Percentiles rank a stretch among this genome's conserved stretches.
phyloP scores from a whole-genome alignment of 2,888 invertebrate genomes.

The Sisyra terminalis region DNA sequence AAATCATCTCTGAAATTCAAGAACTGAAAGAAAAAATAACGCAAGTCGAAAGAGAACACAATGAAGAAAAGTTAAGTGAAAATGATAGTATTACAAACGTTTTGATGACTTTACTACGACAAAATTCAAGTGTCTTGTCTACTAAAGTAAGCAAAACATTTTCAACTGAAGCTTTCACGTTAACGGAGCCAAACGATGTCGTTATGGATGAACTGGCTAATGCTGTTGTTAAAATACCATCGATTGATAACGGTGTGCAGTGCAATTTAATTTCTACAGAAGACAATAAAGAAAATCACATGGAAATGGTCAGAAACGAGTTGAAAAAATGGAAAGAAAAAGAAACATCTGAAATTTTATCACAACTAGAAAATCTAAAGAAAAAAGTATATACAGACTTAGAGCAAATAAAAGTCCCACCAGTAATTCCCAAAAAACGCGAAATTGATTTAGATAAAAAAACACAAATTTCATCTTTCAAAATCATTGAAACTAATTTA shows the following conservation, averaged over 20 bases:
- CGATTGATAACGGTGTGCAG: background rate
- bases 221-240: too few species aligned
- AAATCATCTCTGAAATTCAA: constrained; percentile 45
- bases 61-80: background rate
- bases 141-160: too few species aligned
- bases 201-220: too few species aligned
- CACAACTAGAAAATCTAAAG: constrained; percentile 6
- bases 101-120: background rate
- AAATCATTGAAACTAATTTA: background rate
- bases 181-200: too few species aligned
- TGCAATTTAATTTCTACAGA: background rate
- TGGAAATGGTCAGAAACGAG: constrained; percentile 3
- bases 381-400: constrained; percentile 4
- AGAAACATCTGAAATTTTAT: constrained; percentile 4
- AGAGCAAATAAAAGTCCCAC: constrained; percentile 1
- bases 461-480: background rate
- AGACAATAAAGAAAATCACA: constrained; percentile 4
- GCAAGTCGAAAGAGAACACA: background rate
- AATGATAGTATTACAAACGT: background rate
- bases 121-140: background rate
- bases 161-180: too few species aligned
- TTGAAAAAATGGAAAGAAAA: constrained; percentile 6
- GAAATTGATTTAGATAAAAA: background rate
- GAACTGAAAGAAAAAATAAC: constrained; percentile 32
- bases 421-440: background rate